Evolutionary conservation across 2,797 vertebrate genomes (phyloP).

Genomic region (Dipus sagitta): DNA sequence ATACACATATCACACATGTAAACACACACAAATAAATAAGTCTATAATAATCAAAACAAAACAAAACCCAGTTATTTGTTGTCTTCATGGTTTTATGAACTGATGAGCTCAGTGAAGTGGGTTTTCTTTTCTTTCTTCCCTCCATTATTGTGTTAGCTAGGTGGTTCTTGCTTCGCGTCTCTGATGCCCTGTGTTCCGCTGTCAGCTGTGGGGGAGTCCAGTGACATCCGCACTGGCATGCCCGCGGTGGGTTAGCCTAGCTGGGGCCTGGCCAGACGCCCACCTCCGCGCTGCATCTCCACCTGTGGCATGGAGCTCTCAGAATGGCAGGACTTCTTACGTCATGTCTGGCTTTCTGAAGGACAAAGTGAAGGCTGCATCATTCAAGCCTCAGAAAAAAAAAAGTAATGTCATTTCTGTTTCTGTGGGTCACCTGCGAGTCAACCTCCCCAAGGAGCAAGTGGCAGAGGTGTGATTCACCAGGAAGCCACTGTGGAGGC

Average conservation of each 20-base stretch:
- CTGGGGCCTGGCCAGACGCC: not conserved
- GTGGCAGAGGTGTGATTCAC: accelerated
- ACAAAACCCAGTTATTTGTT: not conserved
- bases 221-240: accelerated
- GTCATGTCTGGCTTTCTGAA: not conserved
- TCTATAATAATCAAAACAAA: too few species aligned
- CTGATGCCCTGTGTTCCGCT: not conserved
- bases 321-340: not conserved
- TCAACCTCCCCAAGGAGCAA: too few species aligned
- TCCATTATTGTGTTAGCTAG: not conserved
- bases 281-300: not conserved
- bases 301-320: not conserved
- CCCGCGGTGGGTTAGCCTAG: not conserved
- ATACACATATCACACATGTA: too few species aligned
- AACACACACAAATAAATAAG: not conserved
- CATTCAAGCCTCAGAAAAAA: not conserved
- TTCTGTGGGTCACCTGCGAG: accelerated
- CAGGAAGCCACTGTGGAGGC: not conserved
- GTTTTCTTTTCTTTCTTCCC: not conserved
- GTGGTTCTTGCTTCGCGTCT: not conserved
- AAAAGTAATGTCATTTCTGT: not conserved
- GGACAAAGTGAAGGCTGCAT: too few species aligned
- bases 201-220: not conserved
- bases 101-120: not conserved
- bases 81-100: not conserved